Base-by-base conservation (phyloP, 2,888 invertebrate species). In the Buathra laborator region DNA sequence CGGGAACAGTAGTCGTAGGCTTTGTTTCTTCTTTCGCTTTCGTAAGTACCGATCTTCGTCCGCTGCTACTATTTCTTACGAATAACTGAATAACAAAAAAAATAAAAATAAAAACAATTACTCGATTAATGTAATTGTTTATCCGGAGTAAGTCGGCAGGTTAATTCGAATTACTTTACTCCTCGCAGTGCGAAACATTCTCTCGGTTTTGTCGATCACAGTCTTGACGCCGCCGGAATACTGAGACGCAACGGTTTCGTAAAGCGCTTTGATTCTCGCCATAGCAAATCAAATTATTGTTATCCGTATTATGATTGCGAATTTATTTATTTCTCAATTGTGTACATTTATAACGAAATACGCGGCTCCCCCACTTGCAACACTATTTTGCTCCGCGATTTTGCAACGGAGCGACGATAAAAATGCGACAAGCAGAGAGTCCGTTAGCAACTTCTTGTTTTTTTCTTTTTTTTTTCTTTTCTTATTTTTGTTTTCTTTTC, bases 1-100 rank as follows among this genome's bases (percentile, higher is more conserved):
- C 92, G 3, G 95, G 95, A 29, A 92, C 32, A 2, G 87, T 84
- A 4, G 86, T 84, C 19, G 78, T 56, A 12, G 53, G 76, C 56
- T 46, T 81, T 10, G 83, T 62, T 78, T 83, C 81, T 48, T 85
- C 85, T 51, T 77, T 79, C 14, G 82, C 76, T 66, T 86, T 86
- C 24, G 86, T 86, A 7, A 88, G 84, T 19, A 89, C 71, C 48
- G 85, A 87, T 86, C 88, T 87, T 77, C 87, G 87, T 46, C 85
- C 77, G 62, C 59, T 76, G 68, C 74, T 67, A 32, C 75, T 62
- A 64, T 86, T 86, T 86, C 86, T 85, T 37, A 87, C 86, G 68
- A 82, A 51, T 71, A 86, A 59, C 86, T 86, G 64, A 29, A 70
- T 56, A 59, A 29, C 12, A 62, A 62, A 64, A 70, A 56, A 53